Conservation (phyloP, 92 coral and sea anemone genomes). For the Nematostella vectensis region DNA sequence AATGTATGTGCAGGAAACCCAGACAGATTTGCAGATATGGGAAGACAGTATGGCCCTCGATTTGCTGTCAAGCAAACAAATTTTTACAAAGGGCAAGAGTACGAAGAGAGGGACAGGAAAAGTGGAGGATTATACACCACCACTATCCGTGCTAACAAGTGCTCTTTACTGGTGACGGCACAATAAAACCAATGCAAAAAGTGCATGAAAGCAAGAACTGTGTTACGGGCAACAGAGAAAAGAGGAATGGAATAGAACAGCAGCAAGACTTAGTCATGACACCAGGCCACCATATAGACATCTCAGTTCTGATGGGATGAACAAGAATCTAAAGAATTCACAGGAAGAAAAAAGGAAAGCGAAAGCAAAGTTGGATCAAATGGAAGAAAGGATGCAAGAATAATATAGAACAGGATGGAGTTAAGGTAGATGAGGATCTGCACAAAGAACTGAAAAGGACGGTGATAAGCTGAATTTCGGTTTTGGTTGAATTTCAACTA, state of each 20-base stretch:
- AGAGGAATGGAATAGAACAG: not conserved
- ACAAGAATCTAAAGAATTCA: not conserved
- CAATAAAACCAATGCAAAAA: not conserved
- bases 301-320: conserved; percentile 3
- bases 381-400: not conserved
- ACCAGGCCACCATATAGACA: not conserved
- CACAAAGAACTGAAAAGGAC: conserved; percentile 1
- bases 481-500: conserved; percentile 2
- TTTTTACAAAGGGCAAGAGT: not conserved
- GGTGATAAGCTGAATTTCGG: not conserved
- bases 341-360: conserved; percentile 9
- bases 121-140: not conserved
- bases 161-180: not conserved
- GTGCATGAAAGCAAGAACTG: not conserved
- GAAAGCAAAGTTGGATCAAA: not conserved
- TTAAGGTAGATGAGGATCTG: not conserved
- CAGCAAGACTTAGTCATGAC: conserved; percentile 2
- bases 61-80: not conserved
- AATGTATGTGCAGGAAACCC: conserved; percentile 11
- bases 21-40: conserved; percentile 3
- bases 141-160: not conserved
- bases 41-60: not conserved
- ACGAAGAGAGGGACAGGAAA: not conserved
- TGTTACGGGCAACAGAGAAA: not conserved
- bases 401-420: conserved; percentile 5